Percentiles rank a stretch among this genome's conserved stretches.
These are phyloP conservation scores for Phymatocera aterrima DNA, from an alignment of 2,888 invertebrate genomes.

Conservation along the genomic window DNA sequence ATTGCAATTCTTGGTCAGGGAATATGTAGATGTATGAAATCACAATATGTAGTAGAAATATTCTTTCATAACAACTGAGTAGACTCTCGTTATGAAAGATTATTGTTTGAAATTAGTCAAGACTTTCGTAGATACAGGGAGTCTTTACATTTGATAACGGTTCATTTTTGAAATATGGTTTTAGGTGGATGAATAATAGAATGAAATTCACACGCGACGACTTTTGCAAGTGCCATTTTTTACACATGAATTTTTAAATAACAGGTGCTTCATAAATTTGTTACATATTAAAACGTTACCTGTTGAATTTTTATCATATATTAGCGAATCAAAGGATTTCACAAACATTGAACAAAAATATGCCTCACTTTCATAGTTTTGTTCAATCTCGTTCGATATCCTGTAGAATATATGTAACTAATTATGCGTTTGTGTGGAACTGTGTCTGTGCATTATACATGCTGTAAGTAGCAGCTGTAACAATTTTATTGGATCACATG, in stretches of 20 bases:
- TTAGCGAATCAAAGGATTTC: slow-evolving; percentile 5
- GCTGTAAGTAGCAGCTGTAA: neutral
- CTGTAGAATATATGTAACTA: slow-evolving; percentile 21
- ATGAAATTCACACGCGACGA: slow-evolving; percentile 46
- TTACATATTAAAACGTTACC: slow-evolving; percentile 29
- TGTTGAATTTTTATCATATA: slow-evolving; percentile 27
- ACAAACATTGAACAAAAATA: slow-evolving; percentile 18
- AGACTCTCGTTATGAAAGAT: slow-evolving; percentile 10
- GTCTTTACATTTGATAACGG: slow-evolving; percentile 32
- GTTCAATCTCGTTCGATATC: slow-evolving; percentile 17
- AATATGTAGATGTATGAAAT: slow-evolving; percentile 29
- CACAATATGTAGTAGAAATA: slow-evolving; percentile 7
- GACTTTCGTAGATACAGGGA: slow-evolving; percentile 15
- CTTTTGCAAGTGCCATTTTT: slow-evolving; percentile 38
- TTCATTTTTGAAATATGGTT: slow-evolving; percentile 37
- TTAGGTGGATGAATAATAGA: slow-evolving; percentile 10
- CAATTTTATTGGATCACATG: neutral
- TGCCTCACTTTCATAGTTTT: neutral
- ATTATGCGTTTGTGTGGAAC: neutral
- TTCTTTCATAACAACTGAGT: slow-evolving; percentile 15
- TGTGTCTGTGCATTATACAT: neutral
- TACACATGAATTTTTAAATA: slow-evolving; percentile 38
- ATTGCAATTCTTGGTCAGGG: slow-evolving; percentile 28
- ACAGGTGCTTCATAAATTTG: slow-evolving; percentile 37
- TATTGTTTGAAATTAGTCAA: slow-evolving; percentile 25